Evolutionary conservation across 2,797 vertebrate genomes (phyloP), one percentile per base, ranked within the genome.

Genomic region (Coendou prehensilis): DNA sequence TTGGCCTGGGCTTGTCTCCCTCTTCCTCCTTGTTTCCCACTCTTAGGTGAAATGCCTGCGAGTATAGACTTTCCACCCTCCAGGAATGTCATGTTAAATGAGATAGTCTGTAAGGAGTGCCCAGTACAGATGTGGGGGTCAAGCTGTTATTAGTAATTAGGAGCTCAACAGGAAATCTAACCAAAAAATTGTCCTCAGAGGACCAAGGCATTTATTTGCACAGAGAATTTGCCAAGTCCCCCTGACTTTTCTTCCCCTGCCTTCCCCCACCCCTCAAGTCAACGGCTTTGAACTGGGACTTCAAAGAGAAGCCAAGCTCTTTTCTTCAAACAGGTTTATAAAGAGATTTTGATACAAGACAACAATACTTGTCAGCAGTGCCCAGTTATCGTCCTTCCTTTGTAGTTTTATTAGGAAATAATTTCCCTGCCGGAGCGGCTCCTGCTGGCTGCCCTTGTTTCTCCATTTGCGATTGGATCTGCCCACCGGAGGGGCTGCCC

Each of bases 361-460:
- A 98, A 98, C 98, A 99, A 98, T 98, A 97, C 97, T 96, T 98
- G 98, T 98, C 98, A 98, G 97, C 93, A 71, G 97, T 97, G 97
- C 98, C 97, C 93, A 94, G 98, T 97, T 98, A 98, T 98, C 97
- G 94, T 98, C 97, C 98, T 98, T 97, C 96, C 98, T 99, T 98
- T 99, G 98, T 98, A 98, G 98, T 98, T 98, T 98, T 98, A 98
- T 98, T 98, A 98, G 98, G 98, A 98, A 98, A 98, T 98, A 98
- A 98, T 98, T 98, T 98, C 97, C 98, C 97, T 94, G 98, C 96
- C 76, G 63, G 90, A 93, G 93, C 83, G 96, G 96, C 96, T 98
- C 98, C 98, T 96, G 97, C 98, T 96, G 97, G 97, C 96, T 95
- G 33, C 92, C 97, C 98, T 98, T 98, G 98, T 98, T 98, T 98